These are phyloP conservation scores for Ceraclea dissimilis DNA, from an alignment of 2,888 invertebrate genomes.

Conservation along the genomic window DNA sequence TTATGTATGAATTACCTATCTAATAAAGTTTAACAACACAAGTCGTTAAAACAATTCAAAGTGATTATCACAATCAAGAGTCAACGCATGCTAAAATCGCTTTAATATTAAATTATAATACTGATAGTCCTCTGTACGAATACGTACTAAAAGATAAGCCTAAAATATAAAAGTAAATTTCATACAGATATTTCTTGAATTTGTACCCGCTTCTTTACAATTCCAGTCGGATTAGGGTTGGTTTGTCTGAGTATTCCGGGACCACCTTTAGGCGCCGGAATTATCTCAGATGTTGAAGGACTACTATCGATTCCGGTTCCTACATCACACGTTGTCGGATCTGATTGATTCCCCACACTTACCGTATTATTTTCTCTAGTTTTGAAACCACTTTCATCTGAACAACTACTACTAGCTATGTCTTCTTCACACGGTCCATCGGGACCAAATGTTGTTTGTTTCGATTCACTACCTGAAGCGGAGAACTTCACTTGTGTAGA, in stretches of 20 bases:
- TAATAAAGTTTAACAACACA: neutral
- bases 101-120: neutral
- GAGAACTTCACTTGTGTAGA: constrained; percentile 48
- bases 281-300: constrained; percentile 52
- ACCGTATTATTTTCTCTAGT: constrained; percentile 37
- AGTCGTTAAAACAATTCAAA: neutral
- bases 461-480: constrained; percentile 29
- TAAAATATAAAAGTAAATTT: constrained; percentile 29
- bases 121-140: neutral
- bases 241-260: constrained; percentile 54
- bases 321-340: constrained; percentile 44
- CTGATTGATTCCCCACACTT: constrained; percentile 39
- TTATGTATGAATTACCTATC: neutral
- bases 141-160: neutral
- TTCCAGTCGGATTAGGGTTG: constrained; percentile 52
- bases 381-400: constrained; percentile 42
- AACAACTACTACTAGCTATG: constrained; percentile 31
- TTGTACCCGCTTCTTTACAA: constrained; percentile 83
- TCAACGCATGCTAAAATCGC: neutral
- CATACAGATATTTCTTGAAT: constrained; percentile 90
- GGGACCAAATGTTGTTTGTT: constrained; percentile 25
- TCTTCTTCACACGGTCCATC: constrained; percentile 29
- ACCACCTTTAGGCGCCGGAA: constrained; percentile 49
- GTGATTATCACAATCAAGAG: neutral
- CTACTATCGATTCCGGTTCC: constrained; percentile 31